Percentiles rank a stretch among this genome's conserved stretches.
phyloP scores from a whole-genome alignment of 2,797 vertebrate species.

The Ctenosaura bakeri region DNA sequence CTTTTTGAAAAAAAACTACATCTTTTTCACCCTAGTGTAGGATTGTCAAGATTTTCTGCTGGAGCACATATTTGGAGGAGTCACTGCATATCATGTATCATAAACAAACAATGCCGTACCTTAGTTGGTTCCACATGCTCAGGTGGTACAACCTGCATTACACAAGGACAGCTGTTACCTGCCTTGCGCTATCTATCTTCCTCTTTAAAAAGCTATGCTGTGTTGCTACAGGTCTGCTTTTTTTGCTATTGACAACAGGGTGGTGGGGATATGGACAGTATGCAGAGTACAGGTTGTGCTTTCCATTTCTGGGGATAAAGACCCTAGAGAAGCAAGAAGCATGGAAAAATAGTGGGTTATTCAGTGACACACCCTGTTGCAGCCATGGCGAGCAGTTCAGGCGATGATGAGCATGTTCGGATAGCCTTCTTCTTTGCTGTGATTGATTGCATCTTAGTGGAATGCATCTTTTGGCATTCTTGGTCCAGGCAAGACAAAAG shows the following conservation, averaged over 20 bases:
- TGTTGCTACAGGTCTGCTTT: neutral
- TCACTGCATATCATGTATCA: neutral
- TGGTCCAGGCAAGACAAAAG: neutral
- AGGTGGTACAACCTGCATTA: neutral
- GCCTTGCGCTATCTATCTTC: neutral
- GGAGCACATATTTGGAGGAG: neutral
- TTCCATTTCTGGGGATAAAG: neutral
- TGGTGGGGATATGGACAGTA: neutral
- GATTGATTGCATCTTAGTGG: neutral
- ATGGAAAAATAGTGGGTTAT: conserved; percentile 1
- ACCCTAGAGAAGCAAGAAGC: neutral
- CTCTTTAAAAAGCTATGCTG: neutral
- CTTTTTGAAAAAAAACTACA: neutral
- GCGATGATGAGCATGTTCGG: neutral
- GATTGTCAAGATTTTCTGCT: neutral
- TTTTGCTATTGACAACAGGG: neutral
- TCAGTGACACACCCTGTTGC: neutral
- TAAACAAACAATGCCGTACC: neutral
- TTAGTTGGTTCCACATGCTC: neutral
- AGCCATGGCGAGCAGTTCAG: neutral
- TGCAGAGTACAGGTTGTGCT: neutral
- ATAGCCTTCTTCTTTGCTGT: neutral
- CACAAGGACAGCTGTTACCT: neutral
- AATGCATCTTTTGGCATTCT: neutral
- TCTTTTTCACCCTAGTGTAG: neutral